Conservation (phyloP, 2,888 invertebrate genomes). For the Resseliella maxima region DNA sequence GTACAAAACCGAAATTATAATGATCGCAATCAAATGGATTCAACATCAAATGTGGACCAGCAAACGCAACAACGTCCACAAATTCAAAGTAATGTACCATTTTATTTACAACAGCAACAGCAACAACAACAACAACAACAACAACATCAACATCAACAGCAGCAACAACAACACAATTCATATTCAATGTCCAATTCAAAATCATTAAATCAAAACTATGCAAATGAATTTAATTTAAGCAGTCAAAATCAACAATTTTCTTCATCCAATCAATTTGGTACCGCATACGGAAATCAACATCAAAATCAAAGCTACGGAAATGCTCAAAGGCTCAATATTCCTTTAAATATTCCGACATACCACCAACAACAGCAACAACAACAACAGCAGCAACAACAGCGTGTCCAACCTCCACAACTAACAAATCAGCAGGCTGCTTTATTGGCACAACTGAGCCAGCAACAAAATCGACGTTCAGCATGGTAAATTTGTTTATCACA, state of each 20-base stretch:
- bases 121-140: no score
- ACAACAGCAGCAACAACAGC: slow-evolving; percentile 49
- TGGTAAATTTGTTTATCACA: background rate
- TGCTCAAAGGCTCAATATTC: background rate
- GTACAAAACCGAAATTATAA: slow-evolving; percentile 59
- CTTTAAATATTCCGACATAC: background rate
- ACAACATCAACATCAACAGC: no score
- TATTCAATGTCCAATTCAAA: background rate
- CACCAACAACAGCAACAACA: slow-evolving; percentile 50
- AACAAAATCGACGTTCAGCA: slow-evolving; percentile 17
- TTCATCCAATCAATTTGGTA: background rate
- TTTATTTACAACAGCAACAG: slow-evolving; percentile 54
- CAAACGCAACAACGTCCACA: background rate
- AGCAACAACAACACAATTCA: background rate
- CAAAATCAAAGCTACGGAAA: slow-evolving; percentile 28
- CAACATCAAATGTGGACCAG: background rate
- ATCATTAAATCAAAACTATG: background rate
- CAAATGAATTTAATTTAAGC: slow-evolving; percentile 43
- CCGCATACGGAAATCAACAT: background rate
- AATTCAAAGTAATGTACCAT: slow-evolving; percentile 51
- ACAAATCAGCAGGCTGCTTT: slow-evolving; percentile 21
- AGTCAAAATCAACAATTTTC: slow-evolving; percentile 16
- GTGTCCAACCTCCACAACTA: slow-evolving; percentile 13
- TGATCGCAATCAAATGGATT: background rate
- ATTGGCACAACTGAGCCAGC: slow-evolving; percentile 8